phyloP scores from a whole-genome alignment of 1,140 invertebrate genomes.

The Drosophila willistoni region DNA sequence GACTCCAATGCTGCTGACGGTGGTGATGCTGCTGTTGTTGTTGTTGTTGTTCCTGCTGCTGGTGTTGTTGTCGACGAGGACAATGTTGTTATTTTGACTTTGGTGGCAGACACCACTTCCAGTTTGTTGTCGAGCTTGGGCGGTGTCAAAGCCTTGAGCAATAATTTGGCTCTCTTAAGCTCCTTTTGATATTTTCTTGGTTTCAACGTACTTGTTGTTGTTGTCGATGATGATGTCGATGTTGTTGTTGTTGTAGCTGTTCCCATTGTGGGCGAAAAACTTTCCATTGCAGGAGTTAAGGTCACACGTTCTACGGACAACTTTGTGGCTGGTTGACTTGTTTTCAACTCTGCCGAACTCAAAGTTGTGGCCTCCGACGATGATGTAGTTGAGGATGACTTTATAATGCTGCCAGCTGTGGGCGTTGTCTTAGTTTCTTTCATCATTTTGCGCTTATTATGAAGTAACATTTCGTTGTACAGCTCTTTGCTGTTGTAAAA shows the following conservation, averaged over 20 bases:
- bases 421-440: conserved; percentile 48
- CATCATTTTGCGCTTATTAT: conserved; percentile 76
- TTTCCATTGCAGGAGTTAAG: conserved; percentile 55
- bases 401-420: conserved; percentile 55
- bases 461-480: conserved; percentile 81
- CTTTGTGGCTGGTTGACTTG: conserved; percentile 28
- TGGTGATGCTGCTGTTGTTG: conserved; percentile 1
- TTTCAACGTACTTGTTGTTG: conserved; percentile 35
- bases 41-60: background rate
- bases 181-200: conserved; percentile 75
- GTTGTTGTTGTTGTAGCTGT: conserved; percentile 13
- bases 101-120: conserved; percentile 53
- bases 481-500: conserved; percentile 83
- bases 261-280: conserved; percentile 45
- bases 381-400: conserved; percentile 40
- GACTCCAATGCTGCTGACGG: conserved; percentile 21
- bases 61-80: conserved; percentile 18
- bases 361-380: conserved; percentile 41
- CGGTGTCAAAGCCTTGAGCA: conserved; percentile 69
- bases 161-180: conserved; percentile 79
- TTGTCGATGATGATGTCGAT: conserved; percentile 9
- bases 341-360: conserved; percentile 6
- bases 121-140: conserved; percentile 51
- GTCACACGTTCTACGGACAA: conserved; percentile 25
- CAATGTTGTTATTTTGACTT: conserved; percentile 49